A percentile compares a stretch with the other conserved stretches of the same genome.
These are phyloP conservation scores for Stictocephala bisonia DNA, from an alignment of 2,888 invertebrate genomes.

Conservation along the genomic window DNA sequence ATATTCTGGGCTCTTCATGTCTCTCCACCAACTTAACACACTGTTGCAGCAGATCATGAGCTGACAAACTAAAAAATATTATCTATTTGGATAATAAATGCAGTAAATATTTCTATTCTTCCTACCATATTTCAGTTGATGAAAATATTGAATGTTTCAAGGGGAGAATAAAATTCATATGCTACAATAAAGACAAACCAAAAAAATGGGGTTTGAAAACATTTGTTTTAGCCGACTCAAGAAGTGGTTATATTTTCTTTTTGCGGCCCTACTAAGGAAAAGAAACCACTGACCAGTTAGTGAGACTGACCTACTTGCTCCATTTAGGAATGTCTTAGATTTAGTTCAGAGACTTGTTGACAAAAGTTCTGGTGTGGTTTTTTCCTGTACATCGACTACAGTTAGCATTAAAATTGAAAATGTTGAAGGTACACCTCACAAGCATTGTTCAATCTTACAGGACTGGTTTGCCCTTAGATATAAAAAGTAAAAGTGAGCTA, in stretches of 20 bases:
- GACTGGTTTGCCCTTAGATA: background rate
- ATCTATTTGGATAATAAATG: background rate
- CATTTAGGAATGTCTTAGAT: background rate
- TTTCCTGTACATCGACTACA: background rate
- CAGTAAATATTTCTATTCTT: background rate
- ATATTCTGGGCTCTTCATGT: background rate
- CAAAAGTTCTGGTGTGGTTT: background rate
- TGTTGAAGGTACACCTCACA: background rate
- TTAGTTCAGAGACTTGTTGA: background rate
- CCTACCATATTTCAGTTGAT: background rate
- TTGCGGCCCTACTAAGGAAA: background rate
- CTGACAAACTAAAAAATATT: background rate
- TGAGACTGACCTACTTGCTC: background rate
- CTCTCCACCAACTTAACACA: background rate
- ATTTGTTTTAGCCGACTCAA: background rate
- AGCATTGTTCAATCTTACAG: background rate
- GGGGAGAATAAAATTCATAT: background rate
- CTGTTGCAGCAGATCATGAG: background rate
- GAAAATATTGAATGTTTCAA: background rate
- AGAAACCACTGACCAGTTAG: background rate
- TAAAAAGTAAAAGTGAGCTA: background rate
- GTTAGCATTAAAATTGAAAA: background rate
- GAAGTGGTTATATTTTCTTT: background rate
- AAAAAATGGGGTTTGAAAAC: background rate
- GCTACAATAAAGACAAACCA: background rate